A percentile compares a stretch with the other conserved stretches of the same genome.
Evolutionary conservation across 2,888 invertebrate genomes (phyloP).

Genomic region (Hypena proboscidalis): DNA sequence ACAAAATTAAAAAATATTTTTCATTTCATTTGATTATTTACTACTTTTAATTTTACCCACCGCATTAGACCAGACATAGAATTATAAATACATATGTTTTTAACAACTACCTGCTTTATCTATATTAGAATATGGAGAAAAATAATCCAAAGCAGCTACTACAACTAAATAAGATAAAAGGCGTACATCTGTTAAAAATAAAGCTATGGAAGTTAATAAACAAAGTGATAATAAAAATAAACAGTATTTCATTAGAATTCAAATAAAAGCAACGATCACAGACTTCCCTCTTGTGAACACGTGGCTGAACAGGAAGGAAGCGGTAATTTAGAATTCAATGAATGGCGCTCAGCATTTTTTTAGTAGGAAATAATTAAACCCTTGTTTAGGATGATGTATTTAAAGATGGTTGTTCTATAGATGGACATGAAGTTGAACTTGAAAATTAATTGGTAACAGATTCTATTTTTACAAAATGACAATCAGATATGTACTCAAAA

Average conservation of each 20-base stretch:
- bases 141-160: conserved; percentile 3
- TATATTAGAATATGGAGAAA: not conserved
- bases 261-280: conserved; percentile 38
- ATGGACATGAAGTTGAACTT: conserved; percentile 3
- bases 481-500: no score
- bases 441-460: not conserved
- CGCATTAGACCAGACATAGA: no score
- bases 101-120: not conserved
- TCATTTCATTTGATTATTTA: no score
- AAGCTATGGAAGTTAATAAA: conserved; percentile 20
- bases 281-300: conserved; percentile 54
- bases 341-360: conserved; percentile 41
- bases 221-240: conserved; percentile 28
- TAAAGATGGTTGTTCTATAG: conserved; percentile 5
- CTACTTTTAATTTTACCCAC: no score
- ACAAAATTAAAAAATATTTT: no score
- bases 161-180: conserved; percentile 7
- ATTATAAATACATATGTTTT: no score
- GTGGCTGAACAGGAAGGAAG: conserved; percentile 65
- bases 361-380: conserved; percentile 15
- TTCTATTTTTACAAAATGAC: not conserved
- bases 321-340: conserved; percentile 59
- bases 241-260: conserved; percentile 44
- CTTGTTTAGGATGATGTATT: conserved; percentile 20
- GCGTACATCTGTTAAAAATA: conserved; percentile 24